Base-by-base conservation (phyloP, 2,797 vertebrate species). In the Acrossocheilus wenchowensis region DNA sequence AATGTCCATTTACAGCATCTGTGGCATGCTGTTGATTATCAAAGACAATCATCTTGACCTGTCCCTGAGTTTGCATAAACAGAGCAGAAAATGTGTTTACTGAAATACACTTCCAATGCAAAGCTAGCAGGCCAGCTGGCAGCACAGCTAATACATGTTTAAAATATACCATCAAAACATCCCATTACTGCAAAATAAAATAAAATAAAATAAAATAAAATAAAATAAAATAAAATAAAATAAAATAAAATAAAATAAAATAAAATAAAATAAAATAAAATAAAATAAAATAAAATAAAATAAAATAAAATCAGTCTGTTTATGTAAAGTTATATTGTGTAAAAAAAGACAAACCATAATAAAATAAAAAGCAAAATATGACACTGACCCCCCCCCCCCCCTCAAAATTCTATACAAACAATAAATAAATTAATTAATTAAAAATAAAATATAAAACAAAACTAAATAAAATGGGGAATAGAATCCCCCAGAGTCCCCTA, bases 1-100 rank as follows among this genome's bases (percentile, higher is more conserved):
- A 81, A 81, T 68, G 79, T 81, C 79, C 66, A 64, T 36, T 75
- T 60, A 75, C 41, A 75, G 30, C 41, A 75, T 64, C 54, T 75
- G 41, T 75, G 71, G 48, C 54, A 9, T 17, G 17, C 41, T 64
- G 9, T 10, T 79, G 36, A 79, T 78, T 62, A n/a, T 12, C 12
- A 57, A 36, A 26, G 21, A 62, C 12, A n/a, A 62, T 26, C 0
- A 6, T 62, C n/a, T 62, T 4, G 21, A 62, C 52, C 77, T 62
- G 36, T 41, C 77, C 36, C 12, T 17, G 36, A 43, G 75, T 57
- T 39, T 39, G 34, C 36, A 57, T 14, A 14, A 57, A 57, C 19
- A 77, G 21, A 75, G 10, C 9, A 52, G 5, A 81, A 52, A 52
- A 69, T 23, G 21, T 52, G 19, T 77, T 36, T 54, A 77, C 26